Base-by-base conservation (phyloP, 2,797 vertebrate species). In the Emydoidea blandingii region DNA sequence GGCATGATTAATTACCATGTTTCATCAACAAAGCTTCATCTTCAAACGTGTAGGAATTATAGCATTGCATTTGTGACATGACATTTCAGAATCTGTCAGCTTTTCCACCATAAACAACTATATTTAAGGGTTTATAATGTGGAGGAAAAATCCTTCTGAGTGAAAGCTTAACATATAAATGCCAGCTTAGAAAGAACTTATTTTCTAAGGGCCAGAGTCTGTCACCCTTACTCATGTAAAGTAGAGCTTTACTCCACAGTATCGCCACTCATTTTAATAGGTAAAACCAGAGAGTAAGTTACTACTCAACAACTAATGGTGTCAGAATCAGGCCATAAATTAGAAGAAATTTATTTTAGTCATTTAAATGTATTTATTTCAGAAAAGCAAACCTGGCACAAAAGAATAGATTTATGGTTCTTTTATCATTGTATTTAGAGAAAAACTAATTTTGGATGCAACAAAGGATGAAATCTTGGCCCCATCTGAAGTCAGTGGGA, bases 71-170 rank as follows among this genome's bases (percentile, higher is more conserved):
- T 93, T 79, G 78, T 82, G 91, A 86, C 62, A 57, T 25, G 53
- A 62, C 6, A 87, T 89, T 37, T 8, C 95, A 84, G 88, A 96
- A 25, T 84, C 52, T 25, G 74, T 93, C 91, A 44, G 19, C 52
- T 95, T 95, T 90, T 95, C 90, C 96, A 91, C 82, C 72, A 62
- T 86, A 96, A 96, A 94, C 95, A 95, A 91, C 47, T 53, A 65
- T 8, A 72, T 95, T 93, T 91, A 95, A 96, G 94, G 93, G 95
- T 95, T 95, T 97, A 84, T 83, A 89, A 83, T 74, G 96, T 97
- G 93, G 94, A 95, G 95, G 87, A 93, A 93, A 95, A 34, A 56
- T 1, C 44, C 83, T 91, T 93, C 94, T 96, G 84, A 95, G 88
- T 47, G 94, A 81, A 94, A 89, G 78, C 19, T 83, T 86, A 83